Base-by-base conservation (phyloP, 2,113 vertebrate species). In the Cyanocitta stelleri region DNA sequence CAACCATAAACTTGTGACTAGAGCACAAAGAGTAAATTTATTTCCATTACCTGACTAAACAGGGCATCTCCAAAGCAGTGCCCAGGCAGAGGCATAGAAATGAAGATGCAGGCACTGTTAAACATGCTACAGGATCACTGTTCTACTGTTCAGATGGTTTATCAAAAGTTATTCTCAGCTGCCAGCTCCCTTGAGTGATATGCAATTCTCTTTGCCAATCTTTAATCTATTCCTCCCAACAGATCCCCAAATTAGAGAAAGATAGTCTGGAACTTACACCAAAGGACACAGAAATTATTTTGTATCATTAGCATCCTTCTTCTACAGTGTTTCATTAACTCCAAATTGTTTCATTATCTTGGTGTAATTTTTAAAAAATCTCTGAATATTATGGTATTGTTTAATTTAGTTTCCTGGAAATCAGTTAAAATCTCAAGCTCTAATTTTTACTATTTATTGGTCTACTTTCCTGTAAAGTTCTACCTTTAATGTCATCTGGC, bases 321-420 rank as follows among this genome's bases (percentile, higher is more conserved):
- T 3, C 89, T 81, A 75, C 10, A 76, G 39, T 0, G 20, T 97
- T 95, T 58, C 27, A 89, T 95, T 95, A 91, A 81, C 35, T 95
- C 37, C 39, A 82, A 91, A 89, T 94, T 94, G 16, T 94, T 97
- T 94, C 72, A 95, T 95, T 90, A 76, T 18, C 41, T 30, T 55
- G 43, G 15, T 37, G 63, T n/a, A 20, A 35, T 76, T 84, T 94
- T 92, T 90, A 16, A 22, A 2, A 21, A 41, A 71, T 79, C 49
- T 67, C 6, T 79, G 30, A 93, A 54, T 6, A 67, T 17, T 56
- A 81, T 49, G 26, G 46, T 64, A 66, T 21, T 69, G 14, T 78
- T 62, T 51, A 90, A 92, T 33, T 30, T 69, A 35, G 15, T 69
- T 92, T 67, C 51, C 49, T 43, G 15, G n/a, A 4, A 58, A 72